Evolutionary conservation across 2,888 invertebrate genomes (phyloP), one percentile per base, ranked within the genome.

Genomic region (Oligia fasciuncula): DNA sequence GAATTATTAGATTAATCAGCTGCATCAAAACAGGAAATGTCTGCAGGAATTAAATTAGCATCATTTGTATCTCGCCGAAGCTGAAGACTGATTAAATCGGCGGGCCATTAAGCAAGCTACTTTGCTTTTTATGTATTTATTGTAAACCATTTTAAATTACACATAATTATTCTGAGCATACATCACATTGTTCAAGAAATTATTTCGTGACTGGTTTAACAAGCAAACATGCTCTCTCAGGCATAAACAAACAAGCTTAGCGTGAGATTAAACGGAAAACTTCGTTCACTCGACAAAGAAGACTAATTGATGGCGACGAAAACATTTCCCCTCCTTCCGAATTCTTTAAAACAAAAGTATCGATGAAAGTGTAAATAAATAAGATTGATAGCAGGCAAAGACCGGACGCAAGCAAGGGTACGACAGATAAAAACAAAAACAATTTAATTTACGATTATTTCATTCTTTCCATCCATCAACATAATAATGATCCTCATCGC

Each of bases 391-490:
- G 60, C 83, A 87, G 88, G 84, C 86, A 88, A 87, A 87, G 79
- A 81, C 83, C 88, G 77, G 73, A 60, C 76, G 71, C 79, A 84
- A 84, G 71, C 79, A 84, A 84, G 87, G 76, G 71, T 84, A 80
- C 66, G 11, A 35, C 2, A 69, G 67, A 79, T 68, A 83, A 84
- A 84, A 87, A 80, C 78, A 88, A 84, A 80, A 79, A 69, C 79
- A 76, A 69, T 79, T 85, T 79, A 70, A 87, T 88, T 80, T 84
- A 87, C 83, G 81, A 89, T 85, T 80, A 84, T 80, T 85, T 81
- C 76, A 86, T 79, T 77, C 84, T 79, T 84, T 84, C 77, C 89
- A 91, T 91, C 90, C 89, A 90, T 93, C 92, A 93, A 84, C 87
- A 77, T 77, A 78, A 78, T 88, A 87, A 87, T 80, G 86, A 89